A percentile compares a stretch with the other conserved stretches of the same genome.
These are phyloP conservation scores for Leguminivora glycinivorella DNA, from an alignment of 1,140 invertebrate species.

Conservation along the genomic window DNA sequence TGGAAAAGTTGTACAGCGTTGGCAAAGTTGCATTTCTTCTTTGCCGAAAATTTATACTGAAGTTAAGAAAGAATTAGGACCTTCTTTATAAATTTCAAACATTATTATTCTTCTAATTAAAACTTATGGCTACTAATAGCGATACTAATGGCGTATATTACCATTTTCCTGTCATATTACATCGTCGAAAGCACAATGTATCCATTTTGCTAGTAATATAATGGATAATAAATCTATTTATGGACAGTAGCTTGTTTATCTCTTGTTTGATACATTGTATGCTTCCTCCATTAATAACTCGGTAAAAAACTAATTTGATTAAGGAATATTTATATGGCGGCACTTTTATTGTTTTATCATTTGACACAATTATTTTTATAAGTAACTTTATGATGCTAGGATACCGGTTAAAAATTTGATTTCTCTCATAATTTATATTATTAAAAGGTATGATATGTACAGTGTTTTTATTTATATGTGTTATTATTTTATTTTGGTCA, in stretches of 20 bases:
- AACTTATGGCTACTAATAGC: not conserved
- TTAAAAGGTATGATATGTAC: not conserved
- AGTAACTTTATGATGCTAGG: not conserved
- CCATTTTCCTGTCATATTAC: not conserved
- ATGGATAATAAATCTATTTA: constrained; percentile 10
- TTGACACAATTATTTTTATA: not conserved
- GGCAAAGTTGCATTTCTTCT: not conserved
- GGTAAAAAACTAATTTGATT: not conserved
- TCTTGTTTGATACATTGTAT: not conserved
- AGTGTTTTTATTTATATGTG: not conserved
- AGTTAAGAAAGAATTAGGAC: not conserved
- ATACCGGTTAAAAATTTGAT: not conserved
- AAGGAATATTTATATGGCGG: not conserved
- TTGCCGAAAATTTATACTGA: not conserved
- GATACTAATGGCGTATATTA: not conserved
- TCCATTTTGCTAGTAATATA: not conserved
- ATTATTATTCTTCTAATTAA: not conserved
- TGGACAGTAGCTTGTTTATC: not conserved
- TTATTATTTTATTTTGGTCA: too few relatives aligned
- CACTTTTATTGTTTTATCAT: not conserved
- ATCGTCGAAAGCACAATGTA: not conserved
- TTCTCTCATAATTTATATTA: not conserved
- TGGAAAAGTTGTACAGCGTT: not conserved
- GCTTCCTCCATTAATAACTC: not conserved
- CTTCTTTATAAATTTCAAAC: not conserved